Evolutionary conservation across 2,113 vertebrate species (phyloP).

Genomic region (Antechinus stuartii): DNA sequence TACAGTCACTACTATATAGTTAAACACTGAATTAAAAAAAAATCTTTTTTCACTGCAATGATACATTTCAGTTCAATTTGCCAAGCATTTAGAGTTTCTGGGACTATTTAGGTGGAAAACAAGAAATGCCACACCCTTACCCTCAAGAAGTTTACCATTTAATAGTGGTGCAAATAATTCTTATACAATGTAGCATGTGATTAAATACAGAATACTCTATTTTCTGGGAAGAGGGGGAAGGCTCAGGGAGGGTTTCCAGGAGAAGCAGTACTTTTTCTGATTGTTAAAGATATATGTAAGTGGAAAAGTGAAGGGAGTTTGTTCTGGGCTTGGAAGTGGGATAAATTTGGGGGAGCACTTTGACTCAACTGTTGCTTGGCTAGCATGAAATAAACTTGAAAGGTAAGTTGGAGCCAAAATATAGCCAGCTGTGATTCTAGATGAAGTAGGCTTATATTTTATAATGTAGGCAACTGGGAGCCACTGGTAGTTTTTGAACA

Average conservation of each 20-base stretch:
- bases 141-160: neutral
- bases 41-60: neutral
- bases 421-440: neutral
- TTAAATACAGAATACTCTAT: neutral
- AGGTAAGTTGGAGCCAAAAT: neutral
- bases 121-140: neutral
- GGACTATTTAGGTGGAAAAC: neutral
- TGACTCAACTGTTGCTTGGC: neutral
- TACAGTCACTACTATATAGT: neutral
- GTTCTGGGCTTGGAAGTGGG: neutral
- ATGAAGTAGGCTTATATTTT: neutral
- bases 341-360: neutral
- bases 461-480: neutral
- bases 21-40: neutral
- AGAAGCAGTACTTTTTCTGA: neutral
- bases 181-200: neutral
- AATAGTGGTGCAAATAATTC: neutral
- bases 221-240: neutral
- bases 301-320: neutral
- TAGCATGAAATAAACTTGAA: neutral
- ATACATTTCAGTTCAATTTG: neutral
- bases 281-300: neutral
- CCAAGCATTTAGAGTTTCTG: neutral
- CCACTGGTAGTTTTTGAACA: neutral
- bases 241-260: neutral